These are phyloP conservation scores for Ochotona curzoniae DNA, from an alignment of 2,113 vertebrate genomes.

Conservation along the genomic window DNA sequence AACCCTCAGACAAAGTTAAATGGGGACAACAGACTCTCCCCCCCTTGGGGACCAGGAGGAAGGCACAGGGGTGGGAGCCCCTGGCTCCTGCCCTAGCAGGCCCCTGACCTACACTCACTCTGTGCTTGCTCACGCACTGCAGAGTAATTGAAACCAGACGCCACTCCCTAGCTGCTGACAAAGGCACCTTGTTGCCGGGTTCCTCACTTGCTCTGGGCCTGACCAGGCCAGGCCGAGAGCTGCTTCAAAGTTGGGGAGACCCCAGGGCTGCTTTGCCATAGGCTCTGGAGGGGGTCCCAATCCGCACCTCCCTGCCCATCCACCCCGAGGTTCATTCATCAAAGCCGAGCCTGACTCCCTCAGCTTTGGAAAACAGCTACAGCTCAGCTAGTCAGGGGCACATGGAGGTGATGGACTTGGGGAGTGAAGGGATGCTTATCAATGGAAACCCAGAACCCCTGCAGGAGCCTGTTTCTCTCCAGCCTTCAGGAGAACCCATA, in stretches of 20 bases:
- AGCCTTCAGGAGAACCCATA: not conserved
- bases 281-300: not conserved
- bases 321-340: not conserved
- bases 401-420: not conserved
- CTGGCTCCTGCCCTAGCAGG: not conserved
- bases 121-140: not conserved
- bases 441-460: not conserved
- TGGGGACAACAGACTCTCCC: not conserved
- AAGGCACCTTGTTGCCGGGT: constrained; percentile 55
- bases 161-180: constrained; percentile 31
- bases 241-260: not conserved
- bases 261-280: not conserved
- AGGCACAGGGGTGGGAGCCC: not conserved
- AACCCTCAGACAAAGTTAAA: not conserved
- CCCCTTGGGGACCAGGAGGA: not conserved
- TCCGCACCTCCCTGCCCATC: not conserved
- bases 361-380: not conserved
- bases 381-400: not conserved
- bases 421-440: not conserved
- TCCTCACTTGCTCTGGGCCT: not conserved
- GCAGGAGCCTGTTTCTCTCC: not conserved
- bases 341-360: not conserved
- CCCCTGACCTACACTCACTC: not conserved
- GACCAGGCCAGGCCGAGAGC: not conserved
- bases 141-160: constrained; percentile 70